Evolutionary conservation across 2,113 vertebrate genomes (phyloP).

Genomic region (Corvus moneduloides): DNA sequence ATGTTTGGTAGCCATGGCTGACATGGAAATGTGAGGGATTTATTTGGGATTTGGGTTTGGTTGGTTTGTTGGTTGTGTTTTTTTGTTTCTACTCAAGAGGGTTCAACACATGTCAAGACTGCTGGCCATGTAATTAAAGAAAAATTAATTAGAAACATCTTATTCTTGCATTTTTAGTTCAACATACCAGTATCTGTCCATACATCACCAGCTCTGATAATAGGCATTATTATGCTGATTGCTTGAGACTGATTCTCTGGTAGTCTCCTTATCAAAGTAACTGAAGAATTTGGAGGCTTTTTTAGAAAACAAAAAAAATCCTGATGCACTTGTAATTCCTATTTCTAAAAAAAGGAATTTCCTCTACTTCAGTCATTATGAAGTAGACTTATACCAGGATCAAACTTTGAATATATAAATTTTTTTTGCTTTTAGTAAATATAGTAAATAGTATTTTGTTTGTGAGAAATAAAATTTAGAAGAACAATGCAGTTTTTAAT

Average conservation of each 20-base stretch:
- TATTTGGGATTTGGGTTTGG: background rate
- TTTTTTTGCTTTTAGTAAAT: background rate
- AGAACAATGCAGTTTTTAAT: background rate
- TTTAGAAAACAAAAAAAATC: background rate
- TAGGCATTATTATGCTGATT: background rate
- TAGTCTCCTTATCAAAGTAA: background rate
- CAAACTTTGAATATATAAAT: background rate
- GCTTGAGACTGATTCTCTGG: background rate
- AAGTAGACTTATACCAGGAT: background rate
- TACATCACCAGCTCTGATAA: background rate
- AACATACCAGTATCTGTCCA: background rate
- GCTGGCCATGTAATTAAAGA: background rate
- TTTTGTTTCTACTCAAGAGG: background rate
- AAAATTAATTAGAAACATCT: background rate
- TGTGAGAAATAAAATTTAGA: background rate
- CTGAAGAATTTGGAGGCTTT: background rate
- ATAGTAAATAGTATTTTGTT: background rate
- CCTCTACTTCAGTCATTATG: background rate
- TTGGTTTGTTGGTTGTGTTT: background rate
- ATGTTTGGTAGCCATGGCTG: background rate
- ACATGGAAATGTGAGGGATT: background rate
- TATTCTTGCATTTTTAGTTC: background rate
- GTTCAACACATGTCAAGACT: background rate
- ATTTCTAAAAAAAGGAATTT: background rate
- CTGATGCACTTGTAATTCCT: background rate